These are phyloP conservation scores for Acronicta aceris DNA, from an alignment of 2,888 invertebrate genomes.

Conservation along the genomic window DNA sequence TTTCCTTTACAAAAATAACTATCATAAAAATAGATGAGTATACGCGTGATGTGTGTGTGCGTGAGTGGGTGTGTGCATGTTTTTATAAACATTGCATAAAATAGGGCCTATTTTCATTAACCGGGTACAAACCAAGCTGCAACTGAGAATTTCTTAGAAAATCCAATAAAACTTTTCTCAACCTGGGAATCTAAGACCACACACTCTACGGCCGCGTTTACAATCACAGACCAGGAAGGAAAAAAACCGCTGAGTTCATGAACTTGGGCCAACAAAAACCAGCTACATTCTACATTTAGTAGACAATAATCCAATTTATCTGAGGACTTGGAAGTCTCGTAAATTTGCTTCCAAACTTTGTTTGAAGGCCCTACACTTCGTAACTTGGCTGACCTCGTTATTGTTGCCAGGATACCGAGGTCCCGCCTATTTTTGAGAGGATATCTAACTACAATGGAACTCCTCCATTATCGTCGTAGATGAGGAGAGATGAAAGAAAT, in stretches of 20 bases:
- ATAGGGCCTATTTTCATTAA: no score
- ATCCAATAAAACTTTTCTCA: no score
- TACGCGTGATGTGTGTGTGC: no score
- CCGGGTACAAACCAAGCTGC: no score
- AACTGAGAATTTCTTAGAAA: no score
- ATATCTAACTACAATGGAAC: not conserved
- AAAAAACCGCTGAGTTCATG: slow-evolving; percentile 4
- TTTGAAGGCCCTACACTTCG: slow-evolving; percentile 49
- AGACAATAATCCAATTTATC: slow-evolving; percentile 81
- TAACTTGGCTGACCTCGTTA: slow-evolving; percentile 53
- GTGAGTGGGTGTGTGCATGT: no score
- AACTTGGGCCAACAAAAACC: slow-evolving; percentile 45
- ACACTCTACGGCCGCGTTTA: no score
- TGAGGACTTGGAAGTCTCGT: slow-evolving; percentile 66
- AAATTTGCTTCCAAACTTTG: slow-evolving; percentile 69
- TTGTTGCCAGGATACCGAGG: slow-evolving; percentile 25
- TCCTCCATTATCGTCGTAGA: not conserved
- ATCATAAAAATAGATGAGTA: no score
- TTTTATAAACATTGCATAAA: no score
- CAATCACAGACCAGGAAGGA: no score
- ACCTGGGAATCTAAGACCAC: no score
- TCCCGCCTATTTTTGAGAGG: slow-evolving; percentile 17
- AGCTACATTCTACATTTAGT: slow-evolving; percentile 69
- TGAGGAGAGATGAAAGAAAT: not conserved
- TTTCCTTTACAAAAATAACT: no score